Evolutionary conservation across 2,113 vertebrate species (phyloP).

Genomic region (Pseudopipra pipra): DNA sequence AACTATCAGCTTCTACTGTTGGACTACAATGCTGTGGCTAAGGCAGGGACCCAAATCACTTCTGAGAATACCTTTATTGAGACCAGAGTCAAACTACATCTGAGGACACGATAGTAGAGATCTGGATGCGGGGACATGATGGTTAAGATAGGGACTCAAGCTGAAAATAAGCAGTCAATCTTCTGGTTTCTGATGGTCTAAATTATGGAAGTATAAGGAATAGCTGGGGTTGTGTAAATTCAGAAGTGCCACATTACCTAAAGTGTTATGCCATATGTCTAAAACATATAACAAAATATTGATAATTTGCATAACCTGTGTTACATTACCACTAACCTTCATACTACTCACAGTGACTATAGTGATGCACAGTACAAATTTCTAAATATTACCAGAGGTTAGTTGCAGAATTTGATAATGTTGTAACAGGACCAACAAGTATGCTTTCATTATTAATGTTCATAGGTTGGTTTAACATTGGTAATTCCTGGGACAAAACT

Average conservation of each 20-base stretch:
- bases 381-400: background rate
- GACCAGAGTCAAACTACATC: rapidly evolving
- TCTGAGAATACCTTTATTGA: background rate
- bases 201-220: background rate
- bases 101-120: background rate
- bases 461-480: background rate
- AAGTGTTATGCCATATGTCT: background rate
- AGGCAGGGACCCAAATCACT: background rate
- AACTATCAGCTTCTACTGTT: rapidly evolving
- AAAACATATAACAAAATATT: background rate
- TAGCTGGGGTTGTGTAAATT: background rate
- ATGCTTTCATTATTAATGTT: background rate
- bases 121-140: background rate
- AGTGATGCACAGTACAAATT: background rate
- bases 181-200: rapidly evolving
- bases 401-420: background rate
- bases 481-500: background rate
- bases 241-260: background rate
- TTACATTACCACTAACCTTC: background rate
- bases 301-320: background rate
- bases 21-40: background rate
- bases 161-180: background rate
- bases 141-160: background rate
- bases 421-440: background rate
- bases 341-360: background rate